Base-by-base conservation (phyloP, 92 coral and sea anemone genomes). In the Umimayanthus chanpuru region DNA sequence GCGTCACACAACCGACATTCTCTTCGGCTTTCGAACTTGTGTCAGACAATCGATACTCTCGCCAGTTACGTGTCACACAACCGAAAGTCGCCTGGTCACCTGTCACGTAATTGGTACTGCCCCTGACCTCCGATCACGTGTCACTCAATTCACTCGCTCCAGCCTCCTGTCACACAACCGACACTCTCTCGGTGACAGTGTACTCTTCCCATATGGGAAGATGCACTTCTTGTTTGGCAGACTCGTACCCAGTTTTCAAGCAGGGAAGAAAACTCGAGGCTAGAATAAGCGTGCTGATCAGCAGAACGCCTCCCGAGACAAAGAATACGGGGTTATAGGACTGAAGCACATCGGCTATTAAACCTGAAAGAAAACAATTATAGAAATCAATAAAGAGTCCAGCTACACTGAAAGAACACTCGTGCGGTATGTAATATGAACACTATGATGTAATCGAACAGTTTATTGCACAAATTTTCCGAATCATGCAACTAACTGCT, bases 131-230 rank as follows among this genome's bases (percentile, higher is more conserved):
- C 14, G 26, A 9, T 40, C 28, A 76, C 2, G 15, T 39, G 14
- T 2, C 58, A 43, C 58, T 3, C 14, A 76, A 39, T 25, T 10
- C 16, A 32, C 7, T 41, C 25, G 14, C 47, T 43, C 9, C 12
- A 14, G 84, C 64, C 26, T 53, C 47, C 23, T 67, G 44, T 83
- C 77, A 83, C 64, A 83, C 87, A 83, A 83, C 87, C 1, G 87
- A 83, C 4, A 67, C 26, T 73, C 87, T 70, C 36, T 71, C 87
- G n/a, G 26, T 53, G 79, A 83, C 73, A 25, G 76, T 68, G 67
- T 44, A 83, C 65, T 44, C 79, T 44, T 83, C 87, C 87, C 78
- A 68, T 6, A 83, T 28, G 26, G 87, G 74, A 21, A 83, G 28
- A 49, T 70, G 36, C 16, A 83, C 10, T n/a, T 70, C 66, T 67